phyloP scores from a whole-genome alignment of 2,797 vertebrate species.

The Linurgus olivaceus region DNA sequence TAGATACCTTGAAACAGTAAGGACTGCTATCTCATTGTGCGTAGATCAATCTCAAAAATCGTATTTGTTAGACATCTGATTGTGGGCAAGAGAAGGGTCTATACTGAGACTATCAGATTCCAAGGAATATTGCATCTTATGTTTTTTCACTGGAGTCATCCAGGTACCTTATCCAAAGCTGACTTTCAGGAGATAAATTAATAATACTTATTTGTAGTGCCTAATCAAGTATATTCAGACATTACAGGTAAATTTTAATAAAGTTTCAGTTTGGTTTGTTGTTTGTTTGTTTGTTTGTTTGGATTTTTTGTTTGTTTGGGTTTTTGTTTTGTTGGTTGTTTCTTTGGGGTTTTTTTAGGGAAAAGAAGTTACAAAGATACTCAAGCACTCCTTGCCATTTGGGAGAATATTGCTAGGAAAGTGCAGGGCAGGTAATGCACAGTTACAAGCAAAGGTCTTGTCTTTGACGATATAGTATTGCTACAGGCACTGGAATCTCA shows the following conservation, averaged over 20 bases:
- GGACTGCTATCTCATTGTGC: neutral
- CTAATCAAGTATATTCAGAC: neutral
- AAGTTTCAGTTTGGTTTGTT: neutral
- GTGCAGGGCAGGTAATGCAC: neutral
- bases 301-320: too few species aligned
- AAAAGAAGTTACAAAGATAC: neutral
- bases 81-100: neutral
- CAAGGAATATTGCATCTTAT: neutral
- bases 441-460: neutral
- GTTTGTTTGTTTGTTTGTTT: too few species aligned
- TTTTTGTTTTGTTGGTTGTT: too few species aligned
- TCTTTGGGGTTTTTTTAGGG: neutral
- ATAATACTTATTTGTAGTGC: neutral
- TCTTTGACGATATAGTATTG: neutral
- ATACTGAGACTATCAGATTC: neutral
- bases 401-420: neutral
- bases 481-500: neutral
- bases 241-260: neutral
- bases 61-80: neutral
- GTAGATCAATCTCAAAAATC: neutral
- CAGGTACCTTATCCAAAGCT: rapidly evolving
- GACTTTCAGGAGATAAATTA: neutral
- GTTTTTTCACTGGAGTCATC: neutral
- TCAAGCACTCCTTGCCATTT: neutral
- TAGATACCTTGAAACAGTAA: neutral